These are phyloP conservation scores for Poeciliopsis retropinna DNA, from an alignment of 2,113 vertebrate genomes.

Conservation along the genomic window DNA sequence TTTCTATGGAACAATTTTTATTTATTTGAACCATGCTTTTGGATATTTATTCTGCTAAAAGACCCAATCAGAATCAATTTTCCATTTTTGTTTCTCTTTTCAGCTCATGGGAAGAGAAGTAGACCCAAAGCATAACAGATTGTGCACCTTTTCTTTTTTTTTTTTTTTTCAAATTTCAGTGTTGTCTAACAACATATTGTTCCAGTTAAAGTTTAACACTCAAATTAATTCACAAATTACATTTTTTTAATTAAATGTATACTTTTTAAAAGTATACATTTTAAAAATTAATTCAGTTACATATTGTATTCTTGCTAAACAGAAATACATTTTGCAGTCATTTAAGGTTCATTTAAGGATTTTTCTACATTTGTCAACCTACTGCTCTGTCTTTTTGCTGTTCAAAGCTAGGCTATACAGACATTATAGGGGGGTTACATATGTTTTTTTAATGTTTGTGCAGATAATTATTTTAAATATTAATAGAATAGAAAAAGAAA, in stretches of 20 bases:
- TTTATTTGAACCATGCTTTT: not conserved
- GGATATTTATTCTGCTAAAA: not conserved
- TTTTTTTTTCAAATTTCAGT: too few relatives aligned
- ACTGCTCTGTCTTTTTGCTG: not conserved
- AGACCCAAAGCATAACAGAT: not conserved
- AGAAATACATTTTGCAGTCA: too few relatives aligned
- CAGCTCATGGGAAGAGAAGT: not conserved
- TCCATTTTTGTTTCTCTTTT: not conserved
- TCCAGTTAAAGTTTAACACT: not conserved
- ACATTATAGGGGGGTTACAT: not conserved
- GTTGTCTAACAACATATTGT: not conserved
- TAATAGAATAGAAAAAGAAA: conserved; percentile 12
- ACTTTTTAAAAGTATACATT: too few relatives aligned
- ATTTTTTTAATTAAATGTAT: too few relatives aligned
- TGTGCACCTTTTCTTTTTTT: not conserved
- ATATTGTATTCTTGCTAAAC: too few relatives aligned
- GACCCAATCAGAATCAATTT: not conserved
- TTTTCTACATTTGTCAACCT: too few relatives aligned
- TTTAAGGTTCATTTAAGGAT: too few relatives aligned
- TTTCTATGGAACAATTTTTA: not conserved
- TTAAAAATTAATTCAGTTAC: too few relatives aligned
- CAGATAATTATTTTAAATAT: not conserved
- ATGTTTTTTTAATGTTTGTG: not conserved
- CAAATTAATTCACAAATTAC: too few relatives aligned
- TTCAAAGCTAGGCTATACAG: not conserved